A percentile compares a stretch with the other conserved stretches of the same genome.
These are phyloP conservation scores for Melanostoma mellinum DNA, from an alignment of 2,888 invertebrate genomes.

Conservation along the genomic window DNA sequence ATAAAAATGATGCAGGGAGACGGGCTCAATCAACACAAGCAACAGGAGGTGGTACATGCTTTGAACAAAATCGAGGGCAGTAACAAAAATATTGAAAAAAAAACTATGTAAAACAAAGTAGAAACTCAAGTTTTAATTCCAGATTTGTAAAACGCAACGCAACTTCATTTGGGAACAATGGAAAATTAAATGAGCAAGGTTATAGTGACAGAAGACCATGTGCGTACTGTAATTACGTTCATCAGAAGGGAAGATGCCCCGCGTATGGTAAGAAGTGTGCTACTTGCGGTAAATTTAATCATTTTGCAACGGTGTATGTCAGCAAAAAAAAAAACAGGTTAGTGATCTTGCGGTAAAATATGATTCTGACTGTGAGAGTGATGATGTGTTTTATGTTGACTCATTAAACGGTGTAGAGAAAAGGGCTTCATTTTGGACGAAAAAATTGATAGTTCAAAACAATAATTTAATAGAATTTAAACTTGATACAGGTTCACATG, in stretches of 20 bases:
- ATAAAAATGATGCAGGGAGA: constrained; percentile 30
- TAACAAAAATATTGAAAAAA: too few species aligned
- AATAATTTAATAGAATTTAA: constrained; percentile 13
- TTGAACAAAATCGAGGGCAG: too few species aligned
- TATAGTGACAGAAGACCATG: constrained; percentile 2
- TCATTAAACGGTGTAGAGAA: constrained; percentile 13
- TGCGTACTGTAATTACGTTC: constrained; percentile 20
- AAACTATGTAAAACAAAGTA: too few species aligned
- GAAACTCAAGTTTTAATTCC: too few species aligned
- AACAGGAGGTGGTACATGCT: too few species aligned
- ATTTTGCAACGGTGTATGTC: constrained; percentile 19
- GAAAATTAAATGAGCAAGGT: constrained; percentile 6
- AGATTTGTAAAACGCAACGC: too few species aligned
- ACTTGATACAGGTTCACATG: constrained; percentile 25
- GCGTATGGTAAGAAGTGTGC: constrained; percentile 18
- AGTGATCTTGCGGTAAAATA: too few species aligned
- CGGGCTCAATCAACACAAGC: constrained; percentile 8
- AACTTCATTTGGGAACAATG: too few species aligned
- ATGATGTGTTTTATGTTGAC: constrained; percentile 30
- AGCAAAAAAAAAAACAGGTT: constrained; percentile 28
- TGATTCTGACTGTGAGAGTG: constrained; percentile 26
- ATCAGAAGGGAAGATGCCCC: constrained; percentile 14
- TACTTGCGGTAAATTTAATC: constrained; percentile 27
- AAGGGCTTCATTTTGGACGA: constrained; percentile 9
- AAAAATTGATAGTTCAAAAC: constrained; percentile 19